Conservation (phyloP, 1,140 invertebrate genomes). For the Heterodera carotae region DNA sequence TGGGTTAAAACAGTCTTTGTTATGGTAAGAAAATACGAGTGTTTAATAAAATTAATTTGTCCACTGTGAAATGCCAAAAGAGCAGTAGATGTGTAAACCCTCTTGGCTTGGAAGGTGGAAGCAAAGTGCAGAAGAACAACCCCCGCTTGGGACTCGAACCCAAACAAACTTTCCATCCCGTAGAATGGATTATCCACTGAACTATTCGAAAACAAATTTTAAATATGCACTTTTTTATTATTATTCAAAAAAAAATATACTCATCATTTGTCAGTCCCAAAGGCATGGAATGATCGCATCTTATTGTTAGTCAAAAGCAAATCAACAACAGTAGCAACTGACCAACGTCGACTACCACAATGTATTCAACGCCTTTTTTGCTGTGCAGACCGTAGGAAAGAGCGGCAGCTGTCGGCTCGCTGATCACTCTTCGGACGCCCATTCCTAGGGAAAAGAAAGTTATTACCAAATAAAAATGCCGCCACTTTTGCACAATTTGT, state of each 20-base stretch:
- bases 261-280: no score
- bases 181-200: no score
- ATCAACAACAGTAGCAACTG: no score
- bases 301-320: no score
- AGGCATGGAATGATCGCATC: no score
- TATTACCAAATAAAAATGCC: neutral
- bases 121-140: no score
- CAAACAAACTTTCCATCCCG: no score
- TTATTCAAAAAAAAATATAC: no score
- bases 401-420: conserved; percentile 66
- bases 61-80: conserved; percentile 31
- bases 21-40: neutral
- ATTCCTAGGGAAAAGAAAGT: conserved; percentile 5
- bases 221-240: no score
- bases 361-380: conserved; percentile 66
- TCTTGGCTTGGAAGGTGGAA: conserved; percentile 29
- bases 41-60: conserved; percentile 7
- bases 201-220: no score
- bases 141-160: no score
- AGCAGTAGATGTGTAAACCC: neutral
- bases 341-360: conserved; percentile 69
- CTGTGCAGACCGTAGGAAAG: conserved; percentile 66
- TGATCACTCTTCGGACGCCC: conserved; percentile 72
- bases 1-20: neutral
- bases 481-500: no score